phyloP scores from a whole-genome alignment of 2,113 vertebrate species.

The Clupea harengus region DNA sequence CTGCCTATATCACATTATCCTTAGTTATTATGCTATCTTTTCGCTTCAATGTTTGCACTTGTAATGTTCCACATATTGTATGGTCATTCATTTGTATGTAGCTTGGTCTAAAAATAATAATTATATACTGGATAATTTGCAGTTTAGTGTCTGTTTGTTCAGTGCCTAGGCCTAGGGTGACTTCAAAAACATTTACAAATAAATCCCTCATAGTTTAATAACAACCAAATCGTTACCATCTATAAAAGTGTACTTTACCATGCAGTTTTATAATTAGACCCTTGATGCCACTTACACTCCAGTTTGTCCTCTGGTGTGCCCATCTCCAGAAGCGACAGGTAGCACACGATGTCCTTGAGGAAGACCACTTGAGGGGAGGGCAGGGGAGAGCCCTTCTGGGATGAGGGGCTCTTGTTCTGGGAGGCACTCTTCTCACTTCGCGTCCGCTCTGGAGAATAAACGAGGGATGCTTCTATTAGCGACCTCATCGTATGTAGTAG shows the following conservation, averaged over 20 bases:
- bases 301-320: constrained; percentile 92
- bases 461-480: neutral
- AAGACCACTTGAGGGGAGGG: constrained; percentile 76
- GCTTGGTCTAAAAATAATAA: neutral
- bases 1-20: too few relatives aligned
- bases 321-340: constrained; percentile 90
- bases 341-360: constrained; percentile 93
- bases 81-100: neutral
- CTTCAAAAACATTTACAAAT: neutral
- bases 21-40: too few relatives aligned
- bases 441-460: neutral
- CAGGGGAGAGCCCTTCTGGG: constrained; percentile 55
- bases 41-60: neutral
- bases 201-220: neutral
- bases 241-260: too few relatives aligned
- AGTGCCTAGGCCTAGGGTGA: neutral
- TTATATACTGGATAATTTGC: neutral
- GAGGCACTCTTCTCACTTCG: neutral
- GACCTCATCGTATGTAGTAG: neutral
- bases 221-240: too few relatives aligned
- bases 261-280: neutral
- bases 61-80: neutral
- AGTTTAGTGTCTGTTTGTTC: neutral
- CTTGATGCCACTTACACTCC: constrained; percentile 80
- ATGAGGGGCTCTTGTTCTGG: constrained; percentile 66